Percentiles rank a stretch among this genome's conserved stretches.
phyloP scores from a whole-genome alignment of 2,113 vertebrate species.

The Pelecanoides urinatrix region DNA sequence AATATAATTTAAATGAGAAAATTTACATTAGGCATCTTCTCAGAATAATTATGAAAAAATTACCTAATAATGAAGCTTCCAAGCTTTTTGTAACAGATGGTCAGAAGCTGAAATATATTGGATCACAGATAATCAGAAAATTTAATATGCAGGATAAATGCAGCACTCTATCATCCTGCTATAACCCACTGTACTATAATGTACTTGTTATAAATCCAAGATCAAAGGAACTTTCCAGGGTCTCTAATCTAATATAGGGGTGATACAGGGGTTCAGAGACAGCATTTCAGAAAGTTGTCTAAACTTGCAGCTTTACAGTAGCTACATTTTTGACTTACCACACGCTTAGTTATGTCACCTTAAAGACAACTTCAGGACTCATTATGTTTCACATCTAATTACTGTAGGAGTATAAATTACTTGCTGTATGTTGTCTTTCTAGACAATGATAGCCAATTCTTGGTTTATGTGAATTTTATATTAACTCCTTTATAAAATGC shows the following conservation, averaged over 20 bases:
- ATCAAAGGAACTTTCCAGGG: background rate
- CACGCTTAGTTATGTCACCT: background rate
- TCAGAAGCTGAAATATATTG: conserved; percentile 49
- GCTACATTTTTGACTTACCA: background rate
- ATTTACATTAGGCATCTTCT: conserved; percentile 25
- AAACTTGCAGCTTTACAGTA: background rate
- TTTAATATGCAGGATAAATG: conserved; percentile 31
- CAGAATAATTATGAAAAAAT: conserved; percentile 57
- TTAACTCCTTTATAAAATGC: background rate
- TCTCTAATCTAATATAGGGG: background rate
- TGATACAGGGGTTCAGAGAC: background rate
- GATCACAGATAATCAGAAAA: conserved; percentile 58
- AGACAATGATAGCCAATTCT: background rate
- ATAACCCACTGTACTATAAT: background rate
- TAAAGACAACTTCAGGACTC: background rate
- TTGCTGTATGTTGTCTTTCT: background rate
- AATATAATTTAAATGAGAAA: conserved; percentile 42
- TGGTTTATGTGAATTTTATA: background rate
- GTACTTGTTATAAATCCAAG: background rate
- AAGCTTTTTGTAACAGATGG: conserved; percentile 60
- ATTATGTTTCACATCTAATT: background rate
- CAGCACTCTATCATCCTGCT: conserved; percentile 16
- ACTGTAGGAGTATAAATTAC: background rate
- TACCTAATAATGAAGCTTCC: conserved; percentile 57
- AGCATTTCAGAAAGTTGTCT: background rate